Evolutionary conservation across 2,888 invertebrate species (phyloP), one percentile per base, ranked within the genome.

Genomic region (Ariolimax columbianus): DNA sequence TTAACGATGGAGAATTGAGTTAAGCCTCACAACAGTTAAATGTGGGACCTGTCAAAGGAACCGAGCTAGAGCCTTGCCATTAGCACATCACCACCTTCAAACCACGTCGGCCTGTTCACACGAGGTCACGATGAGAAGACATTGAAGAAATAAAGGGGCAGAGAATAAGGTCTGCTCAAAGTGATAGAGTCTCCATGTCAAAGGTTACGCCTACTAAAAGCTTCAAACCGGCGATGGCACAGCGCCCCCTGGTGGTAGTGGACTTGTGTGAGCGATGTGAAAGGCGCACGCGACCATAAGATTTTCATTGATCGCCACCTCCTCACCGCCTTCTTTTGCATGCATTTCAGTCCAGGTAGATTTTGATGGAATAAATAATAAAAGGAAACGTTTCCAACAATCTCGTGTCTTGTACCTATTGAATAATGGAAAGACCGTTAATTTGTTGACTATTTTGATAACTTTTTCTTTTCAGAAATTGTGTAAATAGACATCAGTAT

Each of bases 131-230:
- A 26, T 40, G 63, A 59, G 77, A 19, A 43, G 55, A 23, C 59
- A 66, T 78, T 68, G 9, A n/a, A 17, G 26, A 17, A n/a, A 59
- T 30, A n/a, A 38, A 79, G 43, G 68, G 33, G 72, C 1, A 14
- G 55, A 70, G 68, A 81, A 81, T 72, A n/a, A 23, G 40, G 43
- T 36, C 66, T 77, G 72, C 66, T 77, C 77, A 30, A 77, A 68
- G 63, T 83, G 77, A 66, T 51, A 68, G 83, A 77, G 77, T 77
- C 77, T 83, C 83, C 77, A 83, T 83, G 77, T 83, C 83, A 47
- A 63, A 11, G 19, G 77, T 36, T 77, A 66, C 83, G 77, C 83
- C 83, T 79, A 26, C 79, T 79, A 33, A 79, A 30, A 30, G 47
- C 66, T 68, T 59, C 33, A 30, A 79, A 68, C 79, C 43, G 79